Base-by-base conservation (phyloP, 2,113 vertebrate species). In the Ctenomys sociabilis region DNA sequence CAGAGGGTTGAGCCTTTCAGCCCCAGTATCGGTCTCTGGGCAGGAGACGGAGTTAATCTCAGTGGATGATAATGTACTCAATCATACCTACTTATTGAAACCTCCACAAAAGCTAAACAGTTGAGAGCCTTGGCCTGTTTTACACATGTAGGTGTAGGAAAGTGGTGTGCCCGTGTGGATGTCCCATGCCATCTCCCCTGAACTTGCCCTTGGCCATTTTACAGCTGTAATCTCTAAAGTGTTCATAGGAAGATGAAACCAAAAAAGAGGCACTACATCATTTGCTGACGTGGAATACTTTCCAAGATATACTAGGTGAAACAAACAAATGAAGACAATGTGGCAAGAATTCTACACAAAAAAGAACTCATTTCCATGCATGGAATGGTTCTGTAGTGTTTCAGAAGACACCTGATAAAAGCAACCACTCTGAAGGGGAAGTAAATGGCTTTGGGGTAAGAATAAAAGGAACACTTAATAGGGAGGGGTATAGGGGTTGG, bases 401-500 rank as follows among this genome's bases (percentile, higher is more conserved):
- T 66, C 57, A 66, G 32, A 96, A 80, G 37, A 85, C 52, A 37
- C 52, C 45, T 86, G 75, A 66, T 54, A 73, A 49, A 5, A 52
- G n/a, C 14, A 6, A 32, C 26, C 61, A 43, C 7, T 4, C 63
- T 64, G 45, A 70, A 93, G 21, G 30, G n/a, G 5, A 72, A 63
- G 14, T 61, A 24, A 83, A 13, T 32, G 52, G 43, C 61, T 94
- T 64, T 78, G 72, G 1, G 22, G 43, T 22, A 26, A 57, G 2
- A 94, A 24, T 84, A 95, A 95, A 91, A 68, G 8, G 70, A 40
- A 24, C 21, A 73, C 70, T 72, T 70, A 70, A n/a, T 70, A 17
- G 28, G 28, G 13, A 64, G 63, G 63, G 35, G 68, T n/a, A 68
- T 32, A 8, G 5, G 17, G 68, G 35, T n/a, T n/a, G 35, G 64